Conservation (phyloP, 53 echinoderm and acorn worm genomes). For the Echinometra lucunter region DNA sequence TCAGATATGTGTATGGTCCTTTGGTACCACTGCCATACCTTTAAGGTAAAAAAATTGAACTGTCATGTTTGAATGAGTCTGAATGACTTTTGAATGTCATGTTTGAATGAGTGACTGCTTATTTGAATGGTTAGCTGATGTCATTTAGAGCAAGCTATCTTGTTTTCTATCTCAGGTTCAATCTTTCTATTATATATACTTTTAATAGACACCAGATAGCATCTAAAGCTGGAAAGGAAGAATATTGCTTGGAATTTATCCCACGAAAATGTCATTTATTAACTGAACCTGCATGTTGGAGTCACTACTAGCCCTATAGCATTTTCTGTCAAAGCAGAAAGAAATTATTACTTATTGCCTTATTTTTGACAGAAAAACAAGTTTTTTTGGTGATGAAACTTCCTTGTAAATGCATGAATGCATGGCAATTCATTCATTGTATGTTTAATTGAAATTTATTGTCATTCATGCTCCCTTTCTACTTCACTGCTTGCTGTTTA, state of each 20-base stretch:
- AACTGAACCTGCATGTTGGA: background rate
- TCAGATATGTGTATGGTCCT: no score
- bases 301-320: background rate
- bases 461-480: background rate
- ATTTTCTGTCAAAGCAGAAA: background rate
- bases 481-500: background rate
- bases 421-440: no score
- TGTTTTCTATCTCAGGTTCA: background rate
- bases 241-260: no score
- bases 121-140: background rate
- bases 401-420: background rate
- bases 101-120: no score
- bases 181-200: background rate
- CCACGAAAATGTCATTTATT: no score
- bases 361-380: constrained; percentile 4
- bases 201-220: background rate
- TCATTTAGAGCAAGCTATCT: background rate
- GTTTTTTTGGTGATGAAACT: background rate
- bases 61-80: no score
- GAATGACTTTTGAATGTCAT: no score
- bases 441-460: background rate
- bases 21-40: background rate
- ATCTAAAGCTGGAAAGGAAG: background rate
- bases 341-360: background rate
- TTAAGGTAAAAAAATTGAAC: no score